phyloP scores from a whole-genome alignment of 2,797 vertebrate species.

The Sebastiscus albofasciatus region DNA sequence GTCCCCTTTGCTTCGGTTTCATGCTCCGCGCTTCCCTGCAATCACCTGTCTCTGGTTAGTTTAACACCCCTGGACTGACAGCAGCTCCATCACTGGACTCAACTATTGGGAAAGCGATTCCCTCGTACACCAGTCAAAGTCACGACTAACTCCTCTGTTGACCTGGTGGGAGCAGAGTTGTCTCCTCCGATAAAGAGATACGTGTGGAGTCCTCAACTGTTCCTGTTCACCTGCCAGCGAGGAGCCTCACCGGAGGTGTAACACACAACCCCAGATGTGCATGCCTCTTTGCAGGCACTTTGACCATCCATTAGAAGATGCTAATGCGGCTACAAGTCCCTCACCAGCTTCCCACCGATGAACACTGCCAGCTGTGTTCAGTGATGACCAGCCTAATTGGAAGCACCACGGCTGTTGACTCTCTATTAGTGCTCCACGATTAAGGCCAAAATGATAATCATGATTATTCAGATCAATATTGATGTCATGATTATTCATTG shows the following conservation, averaged over 20 bases:
- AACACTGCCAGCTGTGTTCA: too few relatives aligned
- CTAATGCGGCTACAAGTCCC: not conserved
- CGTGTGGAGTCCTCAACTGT: not conserved
- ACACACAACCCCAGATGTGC: not conserved
- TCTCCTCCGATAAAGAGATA: constrained; percentile 6
- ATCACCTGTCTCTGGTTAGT: not conserved
- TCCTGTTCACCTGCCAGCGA: not conserved
- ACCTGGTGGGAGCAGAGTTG: not conserved
- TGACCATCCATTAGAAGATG: not conserved
- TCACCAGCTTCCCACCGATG: not conserved
- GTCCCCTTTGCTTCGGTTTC: not conserved
- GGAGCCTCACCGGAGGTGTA: not conserved
- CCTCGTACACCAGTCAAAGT: not conserved
- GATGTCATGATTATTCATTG: too few relatives aligned
- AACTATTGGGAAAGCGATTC: not conserved
- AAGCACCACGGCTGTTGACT: too few relatives aligned
- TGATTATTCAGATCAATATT: too few relatives aligned
- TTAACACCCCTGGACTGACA: not conserved
- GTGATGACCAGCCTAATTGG: not conserved
- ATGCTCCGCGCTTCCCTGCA: not conserved
- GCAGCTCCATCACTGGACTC: not conserved
- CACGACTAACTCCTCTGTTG: not conserved
- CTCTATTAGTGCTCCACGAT: too few relatives aligned
- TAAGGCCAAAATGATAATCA: too few relatives aligned
- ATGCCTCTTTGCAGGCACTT: not conserved